These are phyloP conservation scores for Danio albolineatus DNA, from an alignment of 2,797 vertebrate genomes.

Conservation along the genomic window DNA sequence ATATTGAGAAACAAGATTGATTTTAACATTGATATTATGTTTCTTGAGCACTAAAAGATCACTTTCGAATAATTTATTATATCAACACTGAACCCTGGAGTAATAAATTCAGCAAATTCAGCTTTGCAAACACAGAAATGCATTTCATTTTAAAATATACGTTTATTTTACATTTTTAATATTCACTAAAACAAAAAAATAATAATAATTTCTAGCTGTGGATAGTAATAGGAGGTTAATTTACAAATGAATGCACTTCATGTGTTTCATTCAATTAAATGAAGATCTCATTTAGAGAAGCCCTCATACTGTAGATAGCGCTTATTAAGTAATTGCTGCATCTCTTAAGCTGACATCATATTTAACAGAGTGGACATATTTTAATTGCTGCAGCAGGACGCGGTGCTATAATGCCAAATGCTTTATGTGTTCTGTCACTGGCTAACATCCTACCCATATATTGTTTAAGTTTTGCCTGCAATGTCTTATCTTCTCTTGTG, in stretches of 20 bases:
- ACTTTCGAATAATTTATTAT: no score
- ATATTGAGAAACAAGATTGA: no score
- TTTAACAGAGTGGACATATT: not conserved
- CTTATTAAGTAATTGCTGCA: constrained; percentile 44
- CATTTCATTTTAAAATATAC: not conserved
- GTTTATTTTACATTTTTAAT: no score
- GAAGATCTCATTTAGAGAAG: constrained; percentile 6
- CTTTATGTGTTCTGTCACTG: constrained; percentile 3
- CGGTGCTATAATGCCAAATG: not conserved
- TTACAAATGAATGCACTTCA: not conserved
- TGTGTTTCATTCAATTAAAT: constrained; percentile 6
- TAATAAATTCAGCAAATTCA: not conserved
- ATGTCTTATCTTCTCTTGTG: constrained; percentile 20
- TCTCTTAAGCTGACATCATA: constrained; percentile 16
- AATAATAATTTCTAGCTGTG: no score
- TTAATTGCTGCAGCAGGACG: constrained; percentile 22
- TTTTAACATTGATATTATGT: no score
- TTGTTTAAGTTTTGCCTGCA: not conserved
- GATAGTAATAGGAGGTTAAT: not conserved
- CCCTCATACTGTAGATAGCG: not conserved
- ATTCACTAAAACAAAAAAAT: no score
- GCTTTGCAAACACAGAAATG: not conserved
- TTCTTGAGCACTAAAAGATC: no score
- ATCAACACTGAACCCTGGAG: not conserved
- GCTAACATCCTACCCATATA: not conserved